Base-by-base conservation (phyloP, 2,888 invertebrate genomes). In the Ligdia adustata region DNA sequence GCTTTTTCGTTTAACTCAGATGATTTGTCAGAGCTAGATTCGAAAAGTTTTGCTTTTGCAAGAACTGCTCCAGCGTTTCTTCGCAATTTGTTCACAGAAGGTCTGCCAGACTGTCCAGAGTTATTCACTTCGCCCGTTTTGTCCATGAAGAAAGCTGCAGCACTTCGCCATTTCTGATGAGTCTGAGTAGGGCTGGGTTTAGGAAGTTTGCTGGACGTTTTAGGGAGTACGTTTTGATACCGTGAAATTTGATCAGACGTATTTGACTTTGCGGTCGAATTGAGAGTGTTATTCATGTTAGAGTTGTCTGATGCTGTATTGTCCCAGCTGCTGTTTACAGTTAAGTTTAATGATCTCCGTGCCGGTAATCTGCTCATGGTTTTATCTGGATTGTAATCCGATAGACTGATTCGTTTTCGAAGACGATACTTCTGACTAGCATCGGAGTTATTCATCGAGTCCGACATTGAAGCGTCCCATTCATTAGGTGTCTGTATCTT, bases 21-120 rank as follows among this genome's bases (percentile, higher is more conserved):
- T 1, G 91, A 91, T 53, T 76, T 88, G 57, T 91, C 91, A 0
- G 90, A 91, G 61, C 90, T 88, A 6, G 82, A 88, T 70, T 95
- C 94, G 66, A 95, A 96, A 13, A 95, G 82, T 71, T 93, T 94
- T 0, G 95, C 95, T 83, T 95, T 95, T 1, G 95, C 95, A 47
- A 95, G 81, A 0, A 96, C 96, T 87, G 95, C 95, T 4, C 96
- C 96, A 3, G 94, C 95, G 74, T 96, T 96, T 75, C 95, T 94
- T 33, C 92, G 88, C 16, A 96, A 70, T 62, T 93, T 93, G 11
- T 94, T 94, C 6, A 96, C 92, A 0, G 95, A 95, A 0, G 94
- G 94, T 46, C 95, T 90, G 0, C 93, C 93, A 14, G 91, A 92
- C 33, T 86, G 86, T 38, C 83, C 82, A 27, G 80, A 73, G 7